Base-by-base conservation (phyloP, 1,140 invertebrate genomes). In the Drosophila setifemur region DNA sequence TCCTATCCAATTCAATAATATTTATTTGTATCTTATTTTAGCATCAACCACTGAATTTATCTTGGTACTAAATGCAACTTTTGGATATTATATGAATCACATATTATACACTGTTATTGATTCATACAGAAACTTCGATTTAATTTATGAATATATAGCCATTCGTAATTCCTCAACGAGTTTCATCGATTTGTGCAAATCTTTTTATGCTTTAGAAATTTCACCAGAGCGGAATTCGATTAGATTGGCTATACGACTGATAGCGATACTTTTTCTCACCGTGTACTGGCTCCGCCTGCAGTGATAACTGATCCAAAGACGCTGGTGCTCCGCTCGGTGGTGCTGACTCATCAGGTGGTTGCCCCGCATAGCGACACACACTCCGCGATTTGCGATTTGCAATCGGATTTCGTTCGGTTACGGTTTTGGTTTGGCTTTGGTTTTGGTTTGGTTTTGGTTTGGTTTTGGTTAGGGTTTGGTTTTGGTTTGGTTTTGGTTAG, bases 291-390 rank as follows among this genome's bases (percentile, higher is more conserved):
- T 26, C 4, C 12, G n/a, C 42, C n/a, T 33, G 23, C 25, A 54
- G 3, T 29, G 49, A n/a, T 21, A 23, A 16, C 21, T 12, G n/a
- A n/a, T n/a, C n/a, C n/a, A n/a, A n/a, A n/a, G n/a, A 28, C 26
- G 4, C 1, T 1, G 26, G 4, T 19, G 16, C 26, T 3, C 2
- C 28, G n/a, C n/a, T n/a, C n/a, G n/a, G 28, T 18, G 19, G 3
- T 23, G 31, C 37, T 70, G 67, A 71, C 37, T 71, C 67, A 71
- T 60, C 53, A 19, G 77, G 67, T 73, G 60, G 49, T 58, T 72
- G 67, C 55, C 60, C 47, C 48, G 72, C 67, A 16, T 82, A 48
- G 60, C 67, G 52, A 82, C 66, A 72, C 66, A 47, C 14, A 52
- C 54, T 31, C 25, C 52, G 61, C n/a, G 43, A 61, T 73, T 54